Evolutionary conservation across 1,140 invertebrate species (phyloP).

Genomic region (Atta texana): DNA sequence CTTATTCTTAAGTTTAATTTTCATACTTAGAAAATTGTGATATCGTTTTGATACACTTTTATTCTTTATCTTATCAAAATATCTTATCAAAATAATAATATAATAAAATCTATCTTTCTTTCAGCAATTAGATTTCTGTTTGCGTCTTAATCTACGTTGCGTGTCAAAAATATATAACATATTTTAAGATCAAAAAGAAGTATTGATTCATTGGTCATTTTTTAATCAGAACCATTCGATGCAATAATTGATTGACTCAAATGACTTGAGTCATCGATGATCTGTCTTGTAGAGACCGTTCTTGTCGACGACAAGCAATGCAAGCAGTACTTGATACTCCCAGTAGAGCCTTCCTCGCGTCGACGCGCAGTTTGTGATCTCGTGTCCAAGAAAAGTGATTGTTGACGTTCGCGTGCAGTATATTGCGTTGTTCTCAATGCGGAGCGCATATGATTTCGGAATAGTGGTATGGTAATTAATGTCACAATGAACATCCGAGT

Average conservation of each 20-base stretch:
- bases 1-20: conserved; percentile 1
- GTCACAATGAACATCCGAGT: background rate
- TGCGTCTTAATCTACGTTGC: background rate
- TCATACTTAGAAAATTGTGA: background rate
- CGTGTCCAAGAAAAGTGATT: background rate
- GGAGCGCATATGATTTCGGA: background rate
- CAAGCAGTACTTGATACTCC: conserved; percentile 14
- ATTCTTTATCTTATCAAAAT: conserved; percentile 26
- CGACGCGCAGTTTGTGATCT: conserved; percentile 3
- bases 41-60: background rate
- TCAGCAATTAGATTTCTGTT: background rate
- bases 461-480: background rate
- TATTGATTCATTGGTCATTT: background rate
- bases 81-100: background rate
- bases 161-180: background rate
- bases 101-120: background rate
- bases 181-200: background rate
- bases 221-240: background rate
- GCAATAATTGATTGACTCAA: background rate
- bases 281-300: background rate
- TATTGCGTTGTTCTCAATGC: background rate
- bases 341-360: conserved; percentile 44
- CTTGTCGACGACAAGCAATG: conserved; percentile 23
- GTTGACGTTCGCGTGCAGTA: background rate
- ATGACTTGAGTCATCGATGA: background rate